Evolutionary conservation across 2,888 invertebrate genomes (phyloP), one percentile per base, ranked within the genome.

Genomic region (Pediacus dermestoides): DNA sequence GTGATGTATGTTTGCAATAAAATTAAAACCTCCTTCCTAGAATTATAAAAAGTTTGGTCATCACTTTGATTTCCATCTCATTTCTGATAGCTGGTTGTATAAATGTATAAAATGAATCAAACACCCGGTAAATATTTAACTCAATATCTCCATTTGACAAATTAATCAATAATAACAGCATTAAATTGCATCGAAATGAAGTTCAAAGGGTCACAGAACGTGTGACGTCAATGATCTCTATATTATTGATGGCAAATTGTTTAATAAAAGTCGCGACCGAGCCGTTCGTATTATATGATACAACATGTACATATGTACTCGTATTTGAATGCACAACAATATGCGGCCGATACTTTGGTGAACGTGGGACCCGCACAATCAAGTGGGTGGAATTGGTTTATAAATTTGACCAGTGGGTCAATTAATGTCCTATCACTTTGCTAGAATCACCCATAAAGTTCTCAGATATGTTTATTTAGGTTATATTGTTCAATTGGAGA

Each of bases 181-280:
- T 30, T 37, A 37, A 31, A 26, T 33, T 32, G 36, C 34, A 32
- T 35, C 39, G 21, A 16, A 46, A 49, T 40, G 34, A 38, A 48
- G 57, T 53, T 57, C 55, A 57, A 57, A 53, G 50, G n/a, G 57
- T 57, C 57, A 57, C 38, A 42, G 27, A 32, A 32, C 23, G 34
- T 18, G 22, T 57, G 57, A 57, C 57, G 57, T 57, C 53, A 57
- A 57, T 53, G 52, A 55, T 55, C 52, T 49, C 44, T 55, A 49
- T 28, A 23, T 23, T 53, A 53, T 53, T 53, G 52, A 50, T 53
- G 51, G 44, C 50, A 51, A 55, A 50, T 53, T 53, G 48, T 53
- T 51, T 48, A 50, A 51, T 50, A 48, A 52, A 50, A 48, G 50
- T 50, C 51, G 42, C 43, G 48, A 51, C 46, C 44, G 35, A 43